Evolutionary conservation across 2,797 vertebrate species (phyloP).

Genomic region (Morelia viridis): DNA sequence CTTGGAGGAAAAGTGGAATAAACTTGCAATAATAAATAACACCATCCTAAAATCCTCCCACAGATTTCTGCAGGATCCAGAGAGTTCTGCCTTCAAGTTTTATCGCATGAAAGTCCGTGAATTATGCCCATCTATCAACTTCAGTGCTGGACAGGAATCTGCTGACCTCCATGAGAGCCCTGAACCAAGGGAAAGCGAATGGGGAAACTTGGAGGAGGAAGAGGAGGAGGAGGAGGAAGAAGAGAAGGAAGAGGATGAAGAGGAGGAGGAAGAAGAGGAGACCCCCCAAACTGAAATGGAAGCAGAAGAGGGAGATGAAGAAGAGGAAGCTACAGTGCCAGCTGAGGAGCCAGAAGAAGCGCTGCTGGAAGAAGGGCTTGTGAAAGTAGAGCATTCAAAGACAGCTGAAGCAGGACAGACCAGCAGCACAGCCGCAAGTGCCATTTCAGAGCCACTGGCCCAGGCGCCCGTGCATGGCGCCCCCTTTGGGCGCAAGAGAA

Average conservation of each 20-base stretch:
- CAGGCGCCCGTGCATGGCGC: constrained; percentile 61
- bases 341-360: constrained; percentile 59
- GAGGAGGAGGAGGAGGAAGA: constrained; percentile 18
- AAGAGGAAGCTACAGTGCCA: constrained; percentile 12
- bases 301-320: background rate
- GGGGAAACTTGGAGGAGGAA: background rate
- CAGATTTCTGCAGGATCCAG: constrained; percentile 78
- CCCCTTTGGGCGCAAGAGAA: constrained; percentile 71
- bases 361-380: constrained; percentile 30
- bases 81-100: constrained; percentile 75
- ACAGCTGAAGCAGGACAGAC: constrained; percentile 32
- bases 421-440: constrained; percentile 20
- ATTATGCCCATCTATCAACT: constrained; percentile 70
- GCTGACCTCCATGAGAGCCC: accelerated
- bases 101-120: constrained; percentile 76
- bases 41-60: background rate
- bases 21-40: background rate
- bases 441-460: constrained; percentile 48
- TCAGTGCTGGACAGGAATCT: constrained; percentile 18
- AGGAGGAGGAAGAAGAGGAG: background rate
- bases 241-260: constrained; percentile 51
- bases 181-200: background rate
- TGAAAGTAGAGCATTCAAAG: constrained; percentile 34
- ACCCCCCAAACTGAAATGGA: background rate
- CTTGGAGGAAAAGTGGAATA: background rate